A percentile compares a stretch with the other conserved stretches of the same genome.
phyloP scores from a whole-genome alignment of 2,797 vertebrate species.

The Xyrichtys novacula region DNA sequence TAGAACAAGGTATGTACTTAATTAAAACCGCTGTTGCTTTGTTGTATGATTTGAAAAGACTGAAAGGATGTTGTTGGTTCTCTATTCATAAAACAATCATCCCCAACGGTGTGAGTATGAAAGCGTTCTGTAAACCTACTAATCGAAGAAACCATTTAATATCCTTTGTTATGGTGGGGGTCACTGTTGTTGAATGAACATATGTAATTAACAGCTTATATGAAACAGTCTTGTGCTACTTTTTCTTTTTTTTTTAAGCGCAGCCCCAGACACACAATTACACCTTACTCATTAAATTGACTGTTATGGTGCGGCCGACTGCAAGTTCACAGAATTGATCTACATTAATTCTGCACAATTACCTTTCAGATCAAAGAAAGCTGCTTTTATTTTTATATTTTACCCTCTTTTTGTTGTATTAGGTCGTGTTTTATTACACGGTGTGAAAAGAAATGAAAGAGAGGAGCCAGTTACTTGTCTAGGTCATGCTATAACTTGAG shows the following conservation, averaged over 20 bases:
- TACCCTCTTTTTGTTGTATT: constrained; percentile 28
- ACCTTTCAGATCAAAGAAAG: constrained; percentile 52
- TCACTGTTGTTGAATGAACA: constrained; percentile 25
- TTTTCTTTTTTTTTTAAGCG: too few species aligned
- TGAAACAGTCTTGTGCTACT: constrained; percentile 23
- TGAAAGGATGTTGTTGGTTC: constrained; percentile 37
- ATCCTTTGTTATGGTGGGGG: constrained; percentile 32
- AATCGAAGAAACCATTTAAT: constrained; percentile 31
- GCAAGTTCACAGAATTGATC: constrained; percentile 58
- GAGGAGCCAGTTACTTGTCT: constrained; percentile 3
- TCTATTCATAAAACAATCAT: constrained; percentile 48
- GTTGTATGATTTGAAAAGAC: constrained; percentile 2
- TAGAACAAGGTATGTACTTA: too few species aligned
- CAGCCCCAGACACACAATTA: constrained; percentile 56
- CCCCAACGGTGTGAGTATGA: background rate
- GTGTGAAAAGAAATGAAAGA: background rate
- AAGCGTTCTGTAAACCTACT: constrained; percentile 29
- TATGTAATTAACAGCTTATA: constrained; percentile 50
- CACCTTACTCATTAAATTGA: constrained; percentile 63
- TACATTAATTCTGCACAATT: constrained; percentile 68
- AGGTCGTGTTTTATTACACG: constrained; percentile 21
- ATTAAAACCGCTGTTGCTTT: background rate
- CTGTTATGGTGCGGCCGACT: constrained; percentile 56
- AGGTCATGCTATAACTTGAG: constrained; percentile 30
- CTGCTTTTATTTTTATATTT: constrained; percentile 33